A percentile compares a stretch with the other conserved stretches of the same genome.
Conservation (phyloP, 2,888 invertebrate species). For the Eubasilissa splendida region DNA sequence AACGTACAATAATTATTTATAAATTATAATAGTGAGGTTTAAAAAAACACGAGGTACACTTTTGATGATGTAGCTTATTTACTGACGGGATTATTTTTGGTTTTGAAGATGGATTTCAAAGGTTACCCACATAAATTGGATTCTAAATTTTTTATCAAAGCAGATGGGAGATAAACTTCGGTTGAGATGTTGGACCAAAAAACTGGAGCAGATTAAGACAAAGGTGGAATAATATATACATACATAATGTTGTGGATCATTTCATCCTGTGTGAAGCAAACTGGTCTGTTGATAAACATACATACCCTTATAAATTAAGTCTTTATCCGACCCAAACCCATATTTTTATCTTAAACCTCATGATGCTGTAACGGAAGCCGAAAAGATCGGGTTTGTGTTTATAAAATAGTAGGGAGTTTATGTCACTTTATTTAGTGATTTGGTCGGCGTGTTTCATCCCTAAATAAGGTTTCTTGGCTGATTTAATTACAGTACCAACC, state of each 20-base stretch:
- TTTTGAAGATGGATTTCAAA: slow-evolving; percentile 5
- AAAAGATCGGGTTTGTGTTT: too few relatives aligned
- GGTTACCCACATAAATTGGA: slow-evolving; percentile 18
- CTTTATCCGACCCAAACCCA: too few relatives aligned
- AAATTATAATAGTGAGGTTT: too few relatives aligned
- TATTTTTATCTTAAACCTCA: too few relatives aligned
- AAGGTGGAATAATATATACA: background rate
- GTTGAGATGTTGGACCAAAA: slow-evolving; percentile 26
- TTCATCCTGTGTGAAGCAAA: slow-evolving; percentile 19
- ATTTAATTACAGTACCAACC: too few relatives aligned
- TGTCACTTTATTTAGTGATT: too few relatives aligned
- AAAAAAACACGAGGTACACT: too few relatives aligned
- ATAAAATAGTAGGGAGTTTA: too few relatives aligned
- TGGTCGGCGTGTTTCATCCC: too few relatives aligned
- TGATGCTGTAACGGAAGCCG: too few relatives aligned
- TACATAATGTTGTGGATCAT: slow-evolving; percentile 17
- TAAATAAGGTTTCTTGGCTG: too few relatives aligned
- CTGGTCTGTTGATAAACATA: slow-evolving; percentile 25
- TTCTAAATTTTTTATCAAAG: slow-evolving; percentile 24
- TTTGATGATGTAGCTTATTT: background rate
- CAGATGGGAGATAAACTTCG: slow-evolving; percentile 30
- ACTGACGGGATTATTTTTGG: background rate
- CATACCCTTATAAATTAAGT: background rate
- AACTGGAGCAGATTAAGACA: slow-evolving; percentile 17
- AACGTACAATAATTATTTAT: too few relatives aligned